These are phyloP conservation scores for Hymenochirus boettgeri DNA, from an alignment of 2,113 vertebrate genomes.

Conservation along the genomic window DNA sequence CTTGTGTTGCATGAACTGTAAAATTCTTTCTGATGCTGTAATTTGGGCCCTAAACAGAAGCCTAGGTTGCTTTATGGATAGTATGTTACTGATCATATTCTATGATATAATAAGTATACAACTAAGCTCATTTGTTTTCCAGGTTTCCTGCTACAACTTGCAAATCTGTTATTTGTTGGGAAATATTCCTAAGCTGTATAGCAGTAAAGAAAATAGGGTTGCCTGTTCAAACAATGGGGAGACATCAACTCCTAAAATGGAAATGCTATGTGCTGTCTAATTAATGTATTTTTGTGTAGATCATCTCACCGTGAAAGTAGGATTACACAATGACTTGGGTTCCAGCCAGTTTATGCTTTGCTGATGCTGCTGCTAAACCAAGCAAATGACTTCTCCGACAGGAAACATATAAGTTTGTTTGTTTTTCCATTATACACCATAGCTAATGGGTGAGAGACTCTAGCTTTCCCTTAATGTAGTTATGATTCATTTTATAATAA, in stretches of 20 bases:
- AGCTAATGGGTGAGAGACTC: conserved; percentile 55
- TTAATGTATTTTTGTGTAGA: conserved; percentile 26
- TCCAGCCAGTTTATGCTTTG: conserved; percentile 8
- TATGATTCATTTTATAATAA: too few relatives aligned
- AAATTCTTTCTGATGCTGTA: too few relatives aligned
- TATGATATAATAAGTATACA: too few relatives aligned
- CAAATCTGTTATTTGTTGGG: not conserved
- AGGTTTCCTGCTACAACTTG: not conserved
- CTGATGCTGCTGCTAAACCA: conserved; percentile 51
- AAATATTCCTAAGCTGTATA: not conserved
- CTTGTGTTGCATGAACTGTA: too few relatives aligned
- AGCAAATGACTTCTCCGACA: conserved; percentile 56
- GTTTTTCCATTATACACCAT: conserved; percentile 59
- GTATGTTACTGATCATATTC: too few relatives aligned
- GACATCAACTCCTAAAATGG: conserved; percentile 32
- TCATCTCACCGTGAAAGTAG: conserved; percentile 10
- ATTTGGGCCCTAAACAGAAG: too few relatives aligned
- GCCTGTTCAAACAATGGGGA: conserved; percentile 23
- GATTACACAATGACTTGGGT: conserved; percentile 9
- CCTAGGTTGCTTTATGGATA: too few relatives aligned
- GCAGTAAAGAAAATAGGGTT: conserved; percentile 1
- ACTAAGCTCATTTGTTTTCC: too few relatives aligned
- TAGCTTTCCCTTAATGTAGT: conserved; percentile 6
- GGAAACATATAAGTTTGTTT: conserved; percentile 58
- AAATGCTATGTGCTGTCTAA: conserved; percentile 24